A percentile compares a stretch with the other conserved stretches of the same genome.
These are phyloP conservation scores for Chironex yamaguchii DNA, from an alignment of 30 jellyfish, hydroid and myxozoan genomes.

Conservation along the genomic window DNA sequence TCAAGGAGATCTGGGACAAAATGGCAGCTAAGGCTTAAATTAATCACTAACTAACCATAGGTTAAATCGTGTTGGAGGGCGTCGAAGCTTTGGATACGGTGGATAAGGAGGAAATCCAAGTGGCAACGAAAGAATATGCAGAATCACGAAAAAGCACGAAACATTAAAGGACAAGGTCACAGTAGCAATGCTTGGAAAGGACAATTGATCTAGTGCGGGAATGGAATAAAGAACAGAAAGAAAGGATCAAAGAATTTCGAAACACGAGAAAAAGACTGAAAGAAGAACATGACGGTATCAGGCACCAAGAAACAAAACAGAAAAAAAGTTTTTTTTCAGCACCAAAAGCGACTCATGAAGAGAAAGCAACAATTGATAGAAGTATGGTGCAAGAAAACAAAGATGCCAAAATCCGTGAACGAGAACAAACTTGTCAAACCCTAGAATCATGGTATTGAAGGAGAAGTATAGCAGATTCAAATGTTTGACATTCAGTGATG, in stretches of 20 bases:
- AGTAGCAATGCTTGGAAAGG: slow-evolving; percentile 25
- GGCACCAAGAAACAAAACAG: slow-evolving; percentile 51
- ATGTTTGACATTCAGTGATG: no score
- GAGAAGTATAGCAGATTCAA: no score
- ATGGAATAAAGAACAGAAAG: slow-evolving; percentile 66
- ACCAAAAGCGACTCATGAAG: slow-evolving; percentile 61
- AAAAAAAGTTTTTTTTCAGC: slow-evolving; percentile 43
- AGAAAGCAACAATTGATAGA: slow-evolving; percentile 24
- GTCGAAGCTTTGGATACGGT: slow-evolving; percentile 41
- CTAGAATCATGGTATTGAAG: no score
- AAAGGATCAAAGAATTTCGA: slow-evolving; percentile 33
- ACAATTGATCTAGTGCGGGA: slow-evolving; percentile 53
- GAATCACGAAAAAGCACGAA: no score
- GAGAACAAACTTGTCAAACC: no score
- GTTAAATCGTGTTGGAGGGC: slow-evolving; percentile 23
- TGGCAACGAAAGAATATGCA: slow-evolving; percentile 31
- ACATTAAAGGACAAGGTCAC: slow-evolving; percentile 25
- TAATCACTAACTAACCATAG: slow-evolving; percentile 24
- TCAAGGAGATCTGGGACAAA: slow-evolving; percentile 38
- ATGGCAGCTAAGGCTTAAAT: slow-evolving; percentile 48
- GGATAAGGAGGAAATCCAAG: slow-evolving; percentile 56
- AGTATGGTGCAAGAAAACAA: slow-evolving; percentile 38
- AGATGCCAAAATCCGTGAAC: no score
- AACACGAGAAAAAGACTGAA: slow-evolving; percentile 39
- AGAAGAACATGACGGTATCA: slow-evolving; percentile 20